Conservation (phyloP, 2,888 invertebrate species). For the Gari tellinella region DNA sequence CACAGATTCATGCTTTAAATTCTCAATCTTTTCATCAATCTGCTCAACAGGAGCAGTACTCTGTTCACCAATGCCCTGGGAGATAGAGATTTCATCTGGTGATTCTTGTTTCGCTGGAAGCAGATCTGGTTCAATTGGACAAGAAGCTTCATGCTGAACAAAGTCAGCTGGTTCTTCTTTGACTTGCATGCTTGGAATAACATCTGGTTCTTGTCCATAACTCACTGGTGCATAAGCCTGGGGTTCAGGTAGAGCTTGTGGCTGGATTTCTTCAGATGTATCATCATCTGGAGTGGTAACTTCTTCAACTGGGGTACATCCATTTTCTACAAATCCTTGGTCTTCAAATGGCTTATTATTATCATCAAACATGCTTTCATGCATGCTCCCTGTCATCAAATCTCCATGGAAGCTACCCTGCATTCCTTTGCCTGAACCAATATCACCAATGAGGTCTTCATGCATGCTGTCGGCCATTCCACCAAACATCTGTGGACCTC, state of each 20-base stretch:
- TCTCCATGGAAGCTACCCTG: slow-evolving; percentile 47
- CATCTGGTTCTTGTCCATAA: slow-evolving; percentile 67
- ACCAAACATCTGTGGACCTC: slow-evolving; percentile 48
- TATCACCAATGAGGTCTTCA: slow-evolving; percentile 41
- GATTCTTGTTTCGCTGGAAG: slow-evolving; percentile 44
- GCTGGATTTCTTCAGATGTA: slow-evolving; percentile 70
- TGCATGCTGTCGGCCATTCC: slow-evolving; percentile 59
- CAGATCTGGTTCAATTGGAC: slow-evolving; percentile 47
- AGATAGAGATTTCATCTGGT: slow-evolving; percentile 22
- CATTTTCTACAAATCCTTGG: slow-evolving; percentile 33
- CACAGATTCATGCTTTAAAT: slow-evolving; percentile 2
- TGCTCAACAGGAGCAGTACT: slow-evolving; percentile 36
- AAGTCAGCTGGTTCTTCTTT: slow-evolving; percentile 43
- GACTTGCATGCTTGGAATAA: slow-evolving; percentile 56
- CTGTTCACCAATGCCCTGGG: slow-evolving; percentile 40
- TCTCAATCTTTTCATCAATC: slow-evolving; percentile 6
- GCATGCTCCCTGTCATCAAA: slow-evolving; percentile 57
- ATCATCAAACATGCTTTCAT: slow-evolving; percentile 50
- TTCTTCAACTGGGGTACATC: slow-evolving; percentile 39
- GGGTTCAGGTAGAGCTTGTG: slow-evolving; percentile 78
- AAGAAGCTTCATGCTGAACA: slow-evolving; percentile 23
- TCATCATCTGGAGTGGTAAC: slow-evolving; percentile 61
- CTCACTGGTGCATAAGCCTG: slow-evolving; percentile 65
- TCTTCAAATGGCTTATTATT: slow-evolving; percentile 47
- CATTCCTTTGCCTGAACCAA: slow-evolving; percentile 36